phyloP scores from a whole-genome alignment of 2,113 vertebrate species.

The Entomyzon cyanotis region DNA sequence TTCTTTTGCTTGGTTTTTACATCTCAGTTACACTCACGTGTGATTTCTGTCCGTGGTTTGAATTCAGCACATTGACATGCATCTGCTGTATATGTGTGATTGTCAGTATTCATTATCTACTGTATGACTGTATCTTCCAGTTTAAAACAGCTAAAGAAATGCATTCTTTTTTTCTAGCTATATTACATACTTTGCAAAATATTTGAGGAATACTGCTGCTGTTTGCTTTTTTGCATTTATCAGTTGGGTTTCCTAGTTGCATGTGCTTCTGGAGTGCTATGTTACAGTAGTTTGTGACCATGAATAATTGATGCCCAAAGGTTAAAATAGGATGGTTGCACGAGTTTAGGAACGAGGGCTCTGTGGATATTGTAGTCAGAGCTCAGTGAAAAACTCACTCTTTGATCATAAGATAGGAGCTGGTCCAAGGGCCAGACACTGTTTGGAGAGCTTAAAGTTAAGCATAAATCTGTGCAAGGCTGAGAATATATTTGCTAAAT shows the following conservation, averaged over 20 bases:
- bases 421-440: neutral
- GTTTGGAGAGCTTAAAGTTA: slow-evolving; percentile 24
- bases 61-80: neutral
- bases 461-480: neutral
- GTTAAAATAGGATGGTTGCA: neutral
- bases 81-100: neutral
- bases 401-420: neutral
- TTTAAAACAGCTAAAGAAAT: neutral
- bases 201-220: neutral
- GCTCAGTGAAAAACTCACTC: neutral
- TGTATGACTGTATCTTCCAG: neutral
- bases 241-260: neutral
- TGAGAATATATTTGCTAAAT: neutral
- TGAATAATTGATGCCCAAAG: neutral
- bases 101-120: neutral
- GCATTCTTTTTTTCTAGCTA: fast-evolving
- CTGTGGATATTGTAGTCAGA: neutral
- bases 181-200: neutral
- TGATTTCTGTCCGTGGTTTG: neutral
- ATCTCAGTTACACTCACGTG: neutral
- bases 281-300: neutral
- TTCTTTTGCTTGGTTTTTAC: neutral
- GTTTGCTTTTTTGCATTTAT: neutral
- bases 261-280: neutral
- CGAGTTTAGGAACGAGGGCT: neutral